Evolutionary conservation across 2,113 vertebrate species (phyloP).

Genomic region (Rhinolophus sinicus): DNA sequence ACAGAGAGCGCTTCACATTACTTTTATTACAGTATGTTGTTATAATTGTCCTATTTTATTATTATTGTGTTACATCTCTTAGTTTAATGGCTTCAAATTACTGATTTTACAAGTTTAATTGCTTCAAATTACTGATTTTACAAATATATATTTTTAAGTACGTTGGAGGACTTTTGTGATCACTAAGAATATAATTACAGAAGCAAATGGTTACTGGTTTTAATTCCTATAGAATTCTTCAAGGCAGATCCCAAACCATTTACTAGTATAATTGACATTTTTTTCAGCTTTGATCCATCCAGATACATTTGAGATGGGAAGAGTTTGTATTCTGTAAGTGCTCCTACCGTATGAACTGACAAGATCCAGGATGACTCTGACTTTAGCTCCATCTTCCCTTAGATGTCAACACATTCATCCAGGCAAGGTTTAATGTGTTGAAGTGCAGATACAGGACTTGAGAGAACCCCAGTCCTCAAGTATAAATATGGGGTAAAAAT

Average conservation of each 20-base stretch:
- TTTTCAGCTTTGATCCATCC: neutral
- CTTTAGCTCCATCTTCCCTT: neutral
- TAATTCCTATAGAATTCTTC: neutral
- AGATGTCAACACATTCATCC: neutral
- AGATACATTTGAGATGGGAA: neutral
- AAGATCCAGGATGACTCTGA: constrained; percentile 14
- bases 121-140: no score
- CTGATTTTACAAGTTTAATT: no score
- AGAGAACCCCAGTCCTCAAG: neutral
- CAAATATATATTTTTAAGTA: no score
- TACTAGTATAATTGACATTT: neutral
- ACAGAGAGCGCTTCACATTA: no score
- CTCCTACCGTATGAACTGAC: neutral
- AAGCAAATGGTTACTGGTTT: neutral
- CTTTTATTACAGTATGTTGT: no score
- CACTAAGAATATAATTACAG: no score
- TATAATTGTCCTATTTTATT: no score
- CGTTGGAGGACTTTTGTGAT: no score
- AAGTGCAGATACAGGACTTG: neutral
- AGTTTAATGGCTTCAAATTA: no score
- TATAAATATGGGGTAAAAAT: neutral
- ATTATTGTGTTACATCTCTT: no score
- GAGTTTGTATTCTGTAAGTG: neutral
- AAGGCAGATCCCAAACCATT: neutral
- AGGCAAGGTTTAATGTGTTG: neutral